Conservation (phyloP, 2,797 vertebrate species). For the Morus bassanus region DNA sequence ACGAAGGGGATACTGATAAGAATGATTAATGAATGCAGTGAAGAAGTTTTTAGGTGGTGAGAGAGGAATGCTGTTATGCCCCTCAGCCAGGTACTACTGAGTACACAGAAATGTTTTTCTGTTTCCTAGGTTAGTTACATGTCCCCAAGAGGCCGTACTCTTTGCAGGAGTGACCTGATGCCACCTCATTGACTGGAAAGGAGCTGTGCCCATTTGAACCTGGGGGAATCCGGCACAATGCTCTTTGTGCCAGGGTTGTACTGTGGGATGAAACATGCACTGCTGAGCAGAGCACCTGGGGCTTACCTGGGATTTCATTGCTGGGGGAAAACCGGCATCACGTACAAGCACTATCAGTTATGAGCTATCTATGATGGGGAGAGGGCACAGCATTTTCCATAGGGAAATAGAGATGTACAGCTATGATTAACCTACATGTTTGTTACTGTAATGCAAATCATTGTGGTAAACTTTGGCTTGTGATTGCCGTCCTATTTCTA, state of each 20-base stretch:
- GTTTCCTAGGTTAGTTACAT: background rate
- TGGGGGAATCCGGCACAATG: fast-evolving
- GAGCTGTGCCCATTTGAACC: background rate
- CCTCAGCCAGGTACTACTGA: background rate
- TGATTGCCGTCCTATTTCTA: background rate
- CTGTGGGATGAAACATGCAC: fast-evolving
- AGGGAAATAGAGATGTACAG: background rate
- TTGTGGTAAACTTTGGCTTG: background rate
- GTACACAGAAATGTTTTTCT: background rate
- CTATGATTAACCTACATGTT: background rate
- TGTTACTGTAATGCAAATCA: slow-evolving; percentile 2
- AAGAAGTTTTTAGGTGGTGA: background rate
- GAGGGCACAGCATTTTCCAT: background rate
- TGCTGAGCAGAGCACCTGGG: background rate
- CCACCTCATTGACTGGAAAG: background rate
- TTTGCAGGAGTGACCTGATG: background rate
- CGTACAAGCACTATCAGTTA: background rate
- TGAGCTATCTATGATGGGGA: background rate
- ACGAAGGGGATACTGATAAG: background rate
- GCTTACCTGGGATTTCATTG: background rate
- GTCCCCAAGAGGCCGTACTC: background rate
- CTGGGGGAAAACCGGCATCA: background rate
- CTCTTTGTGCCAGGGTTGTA: background rate
- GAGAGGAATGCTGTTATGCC: background rate
- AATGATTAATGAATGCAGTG: background rate